Base-by-base conservation (phyloP, 2,113 vertebrate species). In the Equus przewalskii region DNA sequence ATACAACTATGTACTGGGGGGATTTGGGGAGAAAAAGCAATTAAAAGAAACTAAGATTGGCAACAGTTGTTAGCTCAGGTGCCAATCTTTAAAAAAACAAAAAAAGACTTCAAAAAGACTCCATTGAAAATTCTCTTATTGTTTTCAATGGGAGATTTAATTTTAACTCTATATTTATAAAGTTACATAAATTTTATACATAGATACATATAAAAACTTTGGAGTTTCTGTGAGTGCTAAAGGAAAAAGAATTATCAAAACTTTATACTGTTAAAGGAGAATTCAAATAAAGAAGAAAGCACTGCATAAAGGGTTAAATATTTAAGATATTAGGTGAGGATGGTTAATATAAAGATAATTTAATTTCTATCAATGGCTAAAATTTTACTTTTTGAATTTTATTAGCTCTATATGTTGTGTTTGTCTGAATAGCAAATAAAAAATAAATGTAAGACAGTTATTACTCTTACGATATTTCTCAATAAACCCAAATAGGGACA, bases 81-180 rank as follows among this genome's bases (percentile, higher is more conserved):
- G 36, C 36, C 36, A 41, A 41, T 41, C 36, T 41, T 41, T 41
- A 41, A 3, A 41, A 41, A 41, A 41, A 41, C 36, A 41, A 41
- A 41, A 41, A 41, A 41, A 41, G 69, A 65, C 54, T 87, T 96
- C 54, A 83, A 80, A 87, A 94, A 83, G 19, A 21, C 81, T 96
- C 56, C 36, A 41, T 44, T 95, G 24, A 81, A 82, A 93, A 73
- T 72, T 16, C 8, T 26, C 46, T 65, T 89, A 75, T 10, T 92
- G 79, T n/a, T 76, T 90, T 93, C 28, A 96, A 56, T 69, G 49
- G 30, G n/a, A 96, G 24, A 83, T 79, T 81, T 89, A 80, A 75
- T 69, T 72, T 94, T 51, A 78, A 56, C 19, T 73, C 36, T n/a
- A 60, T 46, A 82, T 65, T 64, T 89, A 81, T 69, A 75, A n/a